phyloP scores from a whole-genome alignment of 92 coral and sea anemone species.

The Virgularia gustaviana region DNA sequence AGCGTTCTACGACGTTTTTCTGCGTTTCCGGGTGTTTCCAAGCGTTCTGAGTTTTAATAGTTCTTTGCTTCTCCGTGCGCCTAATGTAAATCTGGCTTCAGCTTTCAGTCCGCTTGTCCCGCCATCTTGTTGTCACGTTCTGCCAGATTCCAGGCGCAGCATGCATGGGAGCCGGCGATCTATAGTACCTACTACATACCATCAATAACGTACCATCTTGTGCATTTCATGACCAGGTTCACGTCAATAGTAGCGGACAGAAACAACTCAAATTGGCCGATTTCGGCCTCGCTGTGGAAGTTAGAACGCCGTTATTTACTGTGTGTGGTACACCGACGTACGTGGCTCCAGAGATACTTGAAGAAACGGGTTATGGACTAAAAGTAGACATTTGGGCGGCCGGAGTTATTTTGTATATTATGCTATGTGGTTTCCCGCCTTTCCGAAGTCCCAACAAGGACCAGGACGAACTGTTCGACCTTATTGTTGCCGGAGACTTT shows the following conservation, averaged over 20 bases:
- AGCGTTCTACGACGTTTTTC: no score
- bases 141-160: no score
- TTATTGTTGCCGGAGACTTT: constrained; percentile 78
- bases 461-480: constrained; percentile 92
- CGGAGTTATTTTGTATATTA: constrained; percentile 92
- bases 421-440: constrained; percentile 99
- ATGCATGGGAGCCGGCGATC: no score
- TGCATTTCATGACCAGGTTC: no score
- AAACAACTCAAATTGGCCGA: constrained; percentile 82
- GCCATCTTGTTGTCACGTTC: no score
- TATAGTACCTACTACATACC: no score
- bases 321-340: constrained; percentile 99
- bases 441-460: constrained; percentile 95
- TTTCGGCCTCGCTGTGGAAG: constrained; percentile 93
- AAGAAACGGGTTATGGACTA: constrained; percentile 91
- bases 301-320: constrained; percentile 78
- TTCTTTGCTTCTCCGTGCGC: no score
- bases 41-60: no score
- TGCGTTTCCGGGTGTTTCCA: no score
- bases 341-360: constrained; percentile 96
- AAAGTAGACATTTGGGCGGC: constrained; percentile 99
- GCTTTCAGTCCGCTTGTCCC: no score
- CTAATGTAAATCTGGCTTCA: no score
- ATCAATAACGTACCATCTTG: no score
- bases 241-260: constrained; percentile 73